Percentiles rank a stretch among this genome's conserved stretches.
These are phyloP conservation scores for Hyles vespertilio DNA, from an alignment of 1,140 invertebrate genomes.

Conservation along the genomic window DNA sequence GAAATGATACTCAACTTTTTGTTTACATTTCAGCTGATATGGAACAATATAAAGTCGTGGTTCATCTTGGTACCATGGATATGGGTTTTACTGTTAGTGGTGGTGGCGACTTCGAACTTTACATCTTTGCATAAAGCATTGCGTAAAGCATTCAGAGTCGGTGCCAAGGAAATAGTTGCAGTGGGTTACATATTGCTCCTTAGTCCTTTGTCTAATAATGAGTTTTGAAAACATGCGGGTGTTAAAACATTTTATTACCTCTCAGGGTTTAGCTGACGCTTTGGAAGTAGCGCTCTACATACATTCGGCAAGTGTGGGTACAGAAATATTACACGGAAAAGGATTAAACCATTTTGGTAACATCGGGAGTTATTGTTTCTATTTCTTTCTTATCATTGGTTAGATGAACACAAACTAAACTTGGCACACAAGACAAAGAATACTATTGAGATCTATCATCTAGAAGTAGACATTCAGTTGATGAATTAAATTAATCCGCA, in stretches of 20 bases:
- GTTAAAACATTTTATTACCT: background rate
- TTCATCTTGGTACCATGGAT: slow-evolving; percentile 45
- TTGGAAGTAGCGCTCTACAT: slow-evolving; percentile 57
- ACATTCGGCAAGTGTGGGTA: slow-evolving; percentile 51
- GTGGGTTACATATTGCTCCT: slow-evolving; percentile 27
- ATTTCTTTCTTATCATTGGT: no score
- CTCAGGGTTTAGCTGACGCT: slow-evolving; percentile 48
- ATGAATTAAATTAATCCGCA: background rate
- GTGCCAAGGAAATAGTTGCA: slow-evolving; percentile 40
- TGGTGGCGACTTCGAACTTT: slow-evolving; percentile 29
- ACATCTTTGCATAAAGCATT: slow-evolving; percentile 26
- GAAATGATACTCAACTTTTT: background rate
- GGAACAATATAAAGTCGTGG: slow-evolving; percentile 51
- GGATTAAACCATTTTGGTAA: slow-evolving; percentile 62
- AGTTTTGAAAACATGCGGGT: no score
- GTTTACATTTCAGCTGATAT: slow-evolving; percentile 42
- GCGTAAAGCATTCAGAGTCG: slow-evolving; percentile 38
- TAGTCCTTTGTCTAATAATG: no score
- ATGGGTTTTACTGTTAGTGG: slow-evolving; percentile 37
- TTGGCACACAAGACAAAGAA: background rate
- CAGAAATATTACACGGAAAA: slow-evolving; percentile 62
- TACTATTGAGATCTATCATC: background rate
- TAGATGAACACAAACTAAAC: no score
- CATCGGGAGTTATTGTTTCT: no score
- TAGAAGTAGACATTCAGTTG: background rate